These are phyloP conservation scores for Flabesymbios commensalis DNA, from an alignment of 2,888 invertebrate species.

Conservation along the genomic window DNA sequence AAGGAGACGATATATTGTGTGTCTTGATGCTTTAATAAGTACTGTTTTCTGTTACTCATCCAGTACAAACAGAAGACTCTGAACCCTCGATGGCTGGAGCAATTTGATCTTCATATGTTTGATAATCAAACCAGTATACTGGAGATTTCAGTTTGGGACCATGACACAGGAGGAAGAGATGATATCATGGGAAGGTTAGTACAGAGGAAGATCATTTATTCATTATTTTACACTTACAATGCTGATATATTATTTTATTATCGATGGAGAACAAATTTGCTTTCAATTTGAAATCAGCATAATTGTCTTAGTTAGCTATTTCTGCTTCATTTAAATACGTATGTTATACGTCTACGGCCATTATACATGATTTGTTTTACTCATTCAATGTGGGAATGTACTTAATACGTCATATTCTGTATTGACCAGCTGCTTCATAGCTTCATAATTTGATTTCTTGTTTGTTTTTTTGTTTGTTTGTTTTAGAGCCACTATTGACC, in stretches of 20 bases:
- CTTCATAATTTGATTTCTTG: too few species aligned
- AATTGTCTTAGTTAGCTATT: too few species aligned
- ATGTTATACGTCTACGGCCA: too few species aligned
- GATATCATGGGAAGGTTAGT: constrained; percentile 81
- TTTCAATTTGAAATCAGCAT: too few species aligned
- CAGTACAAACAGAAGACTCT: constrained; percentile 73
- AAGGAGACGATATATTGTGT: too few species aligned
- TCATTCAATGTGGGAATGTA: too few species aligned
- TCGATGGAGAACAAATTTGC: too few species aligned
- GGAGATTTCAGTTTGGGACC: constrained; percentile 90
- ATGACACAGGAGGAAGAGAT: constrained; percentile 81
- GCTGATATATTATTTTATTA: not conserved
- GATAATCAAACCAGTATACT: constrained; percentile 90
- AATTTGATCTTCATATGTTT: constrained; percentile 94
- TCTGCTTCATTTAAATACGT: too few species aligned
- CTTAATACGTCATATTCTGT: too few species aligned
- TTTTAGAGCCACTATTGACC: constrained; percentile 79
- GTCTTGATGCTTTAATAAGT: not conserved
- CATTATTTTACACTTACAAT: not conserved
- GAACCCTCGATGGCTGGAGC: constrained; percentile 92
- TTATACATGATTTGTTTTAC: too few species aligned
- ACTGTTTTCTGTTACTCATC: constrained; percentile 16
- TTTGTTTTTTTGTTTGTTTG: not conserved
- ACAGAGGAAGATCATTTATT: not conserved
- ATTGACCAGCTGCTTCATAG: too few species aligned